Base-by-base conservation (phyloP, 1,140 invertebrate species). In the Neodiprion pinetum region DNA sequence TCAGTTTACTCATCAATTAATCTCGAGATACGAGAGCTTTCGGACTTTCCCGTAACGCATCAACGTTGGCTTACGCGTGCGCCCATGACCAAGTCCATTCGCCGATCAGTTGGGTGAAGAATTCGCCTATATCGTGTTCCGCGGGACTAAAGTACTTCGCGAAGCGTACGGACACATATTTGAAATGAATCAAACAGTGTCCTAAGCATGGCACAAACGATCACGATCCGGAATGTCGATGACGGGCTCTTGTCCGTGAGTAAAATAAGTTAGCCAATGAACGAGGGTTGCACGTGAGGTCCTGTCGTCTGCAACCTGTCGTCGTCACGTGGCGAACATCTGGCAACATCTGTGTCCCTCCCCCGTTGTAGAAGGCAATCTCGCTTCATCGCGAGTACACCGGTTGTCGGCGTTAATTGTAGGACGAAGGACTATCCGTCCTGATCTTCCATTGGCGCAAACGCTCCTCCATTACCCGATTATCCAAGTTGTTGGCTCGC, bases 301-400 rank as follows among this genome's bases (percentile, higher is more conserved):
- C n/a, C 53, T 61, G 53, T 61, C 53, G 53, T 61, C 53, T 17
- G 9, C 53, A 61, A 61, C 53, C 53, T 61, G 53, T 61, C 53
- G n/a, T 12, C 53, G 53, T 61, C 53, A 61, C 53, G 53, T 61
- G 53, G 53, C 11, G n/a, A 61, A 61, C 53, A 61, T 61, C 53
- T 61, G 53, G 53, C 53, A 61, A 17, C 53, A 61, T 12, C 53
- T 61, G 53, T 17, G 53, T 61, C 53, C n/a, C 17, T 21, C n/a
- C 9, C 11, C 53, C n/a, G 4, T 61, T 5, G 11, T 40, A 40
- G 1, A 17, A 61, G 11, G 8, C 7, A 61, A 17, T 61, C n/a
- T 61, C 11, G 53, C n/a, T 61, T 17, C 7, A 61, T 61, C 53
- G 53, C n/a, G 11, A 17, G 11, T 61, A 61, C 53, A 61, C 53